These are phyloP conservation scores for Amblyjoppa proteus DNA, from an alignment of 2,888 invertebrate species.

Conservation along the genomic window DNA sequence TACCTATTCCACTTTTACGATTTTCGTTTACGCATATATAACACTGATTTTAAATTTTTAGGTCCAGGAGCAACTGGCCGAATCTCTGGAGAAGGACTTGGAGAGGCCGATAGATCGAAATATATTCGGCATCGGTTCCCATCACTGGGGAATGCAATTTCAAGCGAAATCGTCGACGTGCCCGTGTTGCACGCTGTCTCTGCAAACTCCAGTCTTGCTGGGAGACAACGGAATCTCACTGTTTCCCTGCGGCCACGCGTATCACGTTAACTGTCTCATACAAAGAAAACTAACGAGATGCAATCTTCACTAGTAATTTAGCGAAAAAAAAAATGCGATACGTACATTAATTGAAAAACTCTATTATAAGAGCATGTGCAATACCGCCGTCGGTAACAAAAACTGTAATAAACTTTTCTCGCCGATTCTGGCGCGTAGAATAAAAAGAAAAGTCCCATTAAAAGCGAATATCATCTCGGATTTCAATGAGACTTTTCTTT, in stretches of 20 bases:
- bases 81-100: constrained; percentile 78
- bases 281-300: constrained; percentile 86
- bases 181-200: constrained; percentile 87
- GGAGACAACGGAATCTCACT: constrained; percentile 88
- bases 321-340: constrained; percentile 2
- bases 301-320: constrained; percentile 80
- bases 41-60: constrained; percentile 60
- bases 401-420: too few species aligned
- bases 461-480: too few species aligned
- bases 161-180: constrained; percentile 82
- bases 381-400: too few species aligned
- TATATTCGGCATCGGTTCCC: constrained; percentile 78
- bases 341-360: constrained; percentile 13
- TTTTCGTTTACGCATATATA: background rate
- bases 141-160: constrained; percentile 87
- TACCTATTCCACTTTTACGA: background rate
- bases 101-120: constrained; percentile 73
- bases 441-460: too few species aligned
- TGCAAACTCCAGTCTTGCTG: constrained; percentile 87
- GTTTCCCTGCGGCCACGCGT: constrained; percentile 88
- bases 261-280: constrained; percentile 88
- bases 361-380: background rate
- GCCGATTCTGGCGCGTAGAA: too few species aligned
- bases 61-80: constrained; percentile 76
- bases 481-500: too few species aligned